A percentile compares a stretch with the other conserved stretches of the same genome.
Evolutionary conservation across 2,113 vertebrate genomes (phyloP).

Genomic region (Amblyopsis rosae): DNA sequence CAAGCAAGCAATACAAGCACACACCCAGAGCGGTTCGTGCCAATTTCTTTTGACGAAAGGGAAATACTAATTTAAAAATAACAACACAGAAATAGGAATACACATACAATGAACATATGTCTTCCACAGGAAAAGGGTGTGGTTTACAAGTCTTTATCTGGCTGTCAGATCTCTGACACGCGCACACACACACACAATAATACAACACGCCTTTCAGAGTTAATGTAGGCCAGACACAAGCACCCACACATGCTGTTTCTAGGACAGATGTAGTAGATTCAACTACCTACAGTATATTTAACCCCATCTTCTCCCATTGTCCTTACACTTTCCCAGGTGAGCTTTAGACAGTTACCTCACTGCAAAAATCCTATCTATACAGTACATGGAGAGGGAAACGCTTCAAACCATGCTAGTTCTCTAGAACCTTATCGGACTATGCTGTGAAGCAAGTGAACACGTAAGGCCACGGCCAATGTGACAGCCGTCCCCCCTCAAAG

Average conservation of each 20-base stretch:
- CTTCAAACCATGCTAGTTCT: slow-evolving; percentile 5
- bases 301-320: slow-evolving; percentile 8
- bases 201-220: slow-evolving; percentile 14
- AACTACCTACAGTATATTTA: slow-evolving; percentile 27
- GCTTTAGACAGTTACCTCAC: slow-evolving; percentile 3
- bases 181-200: slow-evolving; percentile 9
- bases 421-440: neutral
- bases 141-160: slow-evolving; percentile 50
- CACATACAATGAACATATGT: slow-evolving; percentile 1
- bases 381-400: no score
- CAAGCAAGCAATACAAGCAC: slow-evolving; percentile 28
- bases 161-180: slow-evolving; percentile 20
- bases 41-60: neutral
- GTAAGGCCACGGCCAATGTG: neutral
- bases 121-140: slow-evolving; percentile 41
- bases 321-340: neutral
- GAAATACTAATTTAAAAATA: slow-evolving; percentile 8
- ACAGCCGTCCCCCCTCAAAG: neutral
- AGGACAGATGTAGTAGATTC: slow-evolving; percentile 32
- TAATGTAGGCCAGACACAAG: slow-evolving; percentile 34
- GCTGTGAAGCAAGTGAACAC: neutral
- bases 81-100: slow-evolving; percentile 20
- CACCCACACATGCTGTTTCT: slow-evolving; percentile 19
- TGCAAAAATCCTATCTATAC: no score
- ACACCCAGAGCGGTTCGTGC: neutral